Percentiles rank a stretch among this genome's conserved stretches.
phyloP scores from a whole-genome alignment of 2,888 invertebrate species.

The Iselma pallidipennis region DNA sequence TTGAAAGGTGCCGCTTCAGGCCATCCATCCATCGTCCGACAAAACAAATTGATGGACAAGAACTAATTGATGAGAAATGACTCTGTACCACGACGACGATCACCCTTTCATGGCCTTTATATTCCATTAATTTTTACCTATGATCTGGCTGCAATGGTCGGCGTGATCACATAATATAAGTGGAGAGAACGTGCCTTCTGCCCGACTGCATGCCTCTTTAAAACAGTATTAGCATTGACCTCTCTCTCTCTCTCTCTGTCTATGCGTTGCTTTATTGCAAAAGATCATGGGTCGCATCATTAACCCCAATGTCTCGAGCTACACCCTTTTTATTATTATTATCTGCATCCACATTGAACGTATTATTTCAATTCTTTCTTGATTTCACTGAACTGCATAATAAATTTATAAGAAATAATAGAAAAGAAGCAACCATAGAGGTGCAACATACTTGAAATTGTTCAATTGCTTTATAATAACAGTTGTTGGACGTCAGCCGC shows the following conservation, averaged over 20 bases:
- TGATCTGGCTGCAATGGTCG: background rate
- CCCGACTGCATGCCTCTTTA: conserved; percentile 8
- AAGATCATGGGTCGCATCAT: conserved; percentile 22
- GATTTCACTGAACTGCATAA: background rate
- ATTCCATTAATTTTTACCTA: conserved; percentile 4
- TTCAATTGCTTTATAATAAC: background rate
- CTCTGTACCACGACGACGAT: conserved; percentile 5
- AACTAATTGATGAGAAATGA: conserved; percentile 23
- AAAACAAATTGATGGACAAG: conserved; percentile 22
- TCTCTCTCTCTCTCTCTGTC: background rate
- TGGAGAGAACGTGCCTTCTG: conserved; percentile 21
- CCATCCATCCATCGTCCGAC: conserved; percentile 1
- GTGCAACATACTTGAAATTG: background rate
- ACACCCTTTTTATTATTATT: background rate
- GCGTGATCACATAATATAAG: conserved; percentile 19
- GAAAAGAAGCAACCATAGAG: background rate
- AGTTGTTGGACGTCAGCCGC: background rate
- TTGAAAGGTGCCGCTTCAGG: background rate
- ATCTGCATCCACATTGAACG: too few species aligned
- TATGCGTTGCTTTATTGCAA: conserved; percentile 21
- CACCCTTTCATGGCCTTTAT: conserved; percentile 14
- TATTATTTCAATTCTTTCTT: too few species aligned
- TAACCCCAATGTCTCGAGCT: conserved; percentile 9
- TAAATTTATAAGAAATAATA: background rate
- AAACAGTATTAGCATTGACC: conserved; percentile 25